Conservation (phyloP, 1,140 invertebrate genomes). For the Cephus cinctus region DNA sequence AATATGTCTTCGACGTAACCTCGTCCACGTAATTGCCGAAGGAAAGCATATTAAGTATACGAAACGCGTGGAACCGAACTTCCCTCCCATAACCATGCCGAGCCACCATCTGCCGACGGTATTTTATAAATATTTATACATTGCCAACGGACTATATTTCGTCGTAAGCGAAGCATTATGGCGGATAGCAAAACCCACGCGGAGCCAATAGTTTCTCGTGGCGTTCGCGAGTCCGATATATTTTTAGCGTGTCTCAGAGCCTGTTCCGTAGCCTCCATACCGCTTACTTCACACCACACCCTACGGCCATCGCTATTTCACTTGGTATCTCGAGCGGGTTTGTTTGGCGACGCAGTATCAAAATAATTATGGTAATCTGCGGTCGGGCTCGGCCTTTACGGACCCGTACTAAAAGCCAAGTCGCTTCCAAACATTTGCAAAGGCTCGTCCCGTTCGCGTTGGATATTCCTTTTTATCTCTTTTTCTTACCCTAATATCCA, state of each 20-base stretch:
- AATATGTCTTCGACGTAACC: not conserved
- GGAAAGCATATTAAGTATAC: not conserved
- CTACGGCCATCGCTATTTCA: constrained; percentile 6
- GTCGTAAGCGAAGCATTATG: constrained; percentile 16
- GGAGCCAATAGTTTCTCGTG: constrained; percentile 19
- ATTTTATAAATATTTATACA: constrained; percentile 38
- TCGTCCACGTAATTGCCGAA: not conserved
- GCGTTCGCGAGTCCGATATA: constrained; percentile 11
- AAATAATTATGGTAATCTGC: constrained; percentile 11
- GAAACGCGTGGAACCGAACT: constrained; percentile 1
- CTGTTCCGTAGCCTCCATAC: no score
- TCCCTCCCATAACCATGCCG: not conserved
- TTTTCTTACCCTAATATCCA: no score
- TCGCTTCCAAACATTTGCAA: no score
- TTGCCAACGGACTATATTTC: constrained; percentile 23
- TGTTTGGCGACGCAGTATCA: constrained; percentile 2
- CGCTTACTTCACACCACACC: not conserved
- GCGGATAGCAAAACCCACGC: constrained; percentile 11
- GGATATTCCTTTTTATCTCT: no score
- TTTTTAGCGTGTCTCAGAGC: constrained; percentile 21
- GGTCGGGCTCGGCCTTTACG: no score
- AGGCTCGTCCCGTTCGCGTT: no score
- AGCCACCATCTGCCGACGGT: constrained; percentile 32
- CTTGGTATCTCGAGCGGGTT: not conserved
- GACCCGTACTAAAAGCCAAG: no score